Evolutionary conservation across 2,113 vertebrate genomes (phyloP).

Genomic region (Corapipo altera): DNA sequence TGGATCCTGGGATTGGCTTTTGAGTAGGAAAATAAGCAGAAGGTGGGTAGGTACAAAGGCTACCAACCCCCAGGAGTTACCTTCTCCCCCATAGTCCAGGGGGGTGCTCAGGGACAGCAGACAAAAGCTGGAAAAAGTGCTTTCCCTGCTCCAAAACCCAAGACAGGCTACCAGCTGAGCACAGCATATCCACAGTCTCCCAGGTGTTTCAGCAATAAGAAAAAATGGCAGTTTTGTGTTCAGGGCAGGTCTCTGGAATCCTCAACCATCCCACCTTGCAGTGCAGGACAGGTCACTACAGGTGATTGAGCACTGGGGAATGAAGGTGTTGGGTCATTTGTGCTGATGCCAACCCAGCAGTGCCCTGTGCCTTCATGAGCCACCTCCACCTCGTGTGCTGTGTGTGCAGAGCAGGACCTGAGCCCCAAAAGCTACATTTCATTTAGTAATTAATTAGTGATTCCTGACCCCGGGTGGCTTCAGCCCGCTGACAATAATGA

Average conservation of each 20-base stretch:
- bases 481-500: neutral
- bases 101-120: neutral
- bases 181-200: neutral
- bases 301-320: fast-evolving
- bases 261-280: neutral
- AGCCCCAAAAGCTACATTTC: neutral
- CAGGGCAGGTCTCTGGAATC: neutral
- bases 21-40: neutral
- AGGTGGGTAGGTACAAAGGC: neutral
- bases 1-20: too few relatives aligned
- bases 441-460: conserved; percentile 49
- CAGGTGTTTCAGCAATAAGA: neutral
- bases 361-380: neutral
- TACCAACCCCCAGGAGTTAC: neutral
- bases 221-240: neutral
- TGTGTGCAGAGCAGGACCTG: neutral
- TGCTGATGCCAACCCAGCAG: neutral
- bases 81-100: neutral
- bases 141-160: neutral
- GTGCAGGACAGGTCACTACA: neutral
- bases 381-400: fast-evolving
- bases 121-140: neutral
- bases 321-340: fast-evolving
- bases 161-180: neutral
- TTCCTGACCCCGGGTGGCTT: conserved; percentile 37